Evolutionary conservation across 2,113 vertebrate genomes (phyloP), one percentile per base, ranked within the genome.

Genomic region (Ophthalmolycus amberensis): DNA sequence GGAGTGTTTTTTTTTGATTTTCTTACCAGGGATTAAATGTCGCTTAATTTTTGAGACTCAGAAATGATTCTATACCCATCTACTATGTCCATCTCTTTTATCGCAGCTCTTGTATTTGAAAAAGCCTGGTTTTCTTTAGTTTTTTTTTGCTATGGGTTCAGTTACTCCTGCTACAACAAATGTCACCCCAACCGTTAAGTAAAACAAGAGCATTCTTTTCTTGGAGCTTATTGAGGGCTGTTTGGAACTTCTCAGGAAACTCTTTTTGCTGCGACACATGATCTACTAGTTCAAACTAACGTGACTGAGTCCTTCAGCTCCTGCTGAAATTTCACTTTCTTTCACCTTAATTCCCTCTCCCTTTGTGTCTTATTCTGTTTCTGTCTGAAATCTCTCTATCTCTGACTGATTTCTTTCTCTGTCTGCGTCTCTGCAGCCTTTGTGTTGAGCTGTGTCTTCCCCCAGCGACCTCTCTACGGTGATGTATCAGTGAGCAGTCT

Each of bases 401-500:
- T 66, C 16, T 78, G 18, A 64, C 29, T 75, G 12, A 29, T 42
- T n/a, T 67, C 29, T 77, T 7, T 52, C 29, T 73, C 4, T 63
- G 1, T 50, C 10, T 80, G n/a, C 75, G 25, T 80, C 37, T 78
- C 80, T 62, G 9, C 93, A 99, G 98, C 96, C 63, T 99, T 97
- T 67, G 83, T 97, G 74, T 86, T 99, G 89, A 98, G 96, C 94
- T 99, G 98, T 70, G 93, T 92, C 56, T 98, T 99, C 90, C 97
- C 97, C 0, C 87, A 70, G 2, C 95, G 92, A 40, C 98, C 97
- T 0, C 92, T 94, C 38, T 97, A 96, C 0, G 97, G 97, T 12
- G 96, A 97, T 10, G 96, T 99, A 5, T 96, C 97, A 0, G 96
- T 99, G 85, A 98, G 95, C 90, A 97, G 97, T 82, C 95, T 99